Conservation (phyloP, 2,888 invertebrate genomes). For the Isotomurus palustris region DNA sequence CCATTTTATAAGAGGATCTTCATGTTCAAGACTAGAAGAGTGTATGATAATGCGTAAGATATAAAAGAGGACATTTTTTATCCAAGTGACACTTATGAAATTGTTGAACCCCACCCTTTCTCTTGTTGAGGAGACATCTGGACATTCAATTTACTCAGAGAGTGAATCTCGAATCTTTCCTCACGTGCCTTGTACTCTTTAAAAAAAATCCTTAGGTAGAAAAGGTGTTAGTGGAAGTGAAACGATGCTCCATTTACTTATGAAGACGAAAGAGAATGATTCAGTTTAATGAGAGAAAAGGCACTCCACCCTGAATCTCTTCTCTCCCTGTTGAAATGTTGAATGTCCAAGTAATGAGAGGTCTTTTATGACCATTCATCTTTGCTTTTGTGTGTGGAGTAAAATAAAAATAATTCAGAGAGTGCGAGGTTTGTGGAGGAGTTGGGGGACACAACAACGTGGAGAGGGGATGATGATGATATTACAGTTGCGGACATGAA, state of each 20-base stretch:
- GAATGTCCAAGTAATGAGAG: slow-evolving; percentile 22
- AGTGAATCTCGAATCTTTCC: not conserved
- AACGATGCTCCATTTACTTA: no score
- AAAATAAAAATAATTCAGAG: slow-evolving; percentile 41
- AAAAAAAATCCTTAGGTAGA: not conserved
- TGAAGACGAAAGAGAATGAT: not conserved
- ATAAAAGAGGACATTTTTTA: slow-evolving; percentile 35
- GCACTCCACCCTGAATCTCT: no score
- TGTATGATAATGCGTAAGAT: no score
- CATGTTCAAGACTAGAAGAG: no score
- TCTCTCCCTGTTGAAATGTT: not conserved
- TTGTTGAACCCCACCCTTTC: slow-evolving; percentile 39
- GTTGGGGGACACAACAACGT: not conserved
- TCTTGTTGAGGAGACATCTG: slow-evolving; percentile 14
- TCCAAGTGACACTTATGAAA: slow-evolving; percentile 43
- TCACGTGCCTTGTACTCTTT: not conserved
- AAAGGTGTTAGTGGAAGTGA: no score
- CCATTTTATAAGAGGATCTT: no score
- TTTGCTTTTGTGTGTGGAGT: no score
- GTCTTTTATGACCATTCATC: slow-evolving; percentile 21
- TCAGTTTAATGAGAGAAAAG: no score
- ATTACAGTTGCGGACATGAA: not conserved
- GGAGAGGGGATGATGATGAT: not conserved
- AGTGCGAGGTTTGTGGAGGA: not conserved
- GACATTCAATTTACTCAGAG: not conserved